Percentiles rank a stretch among this genome's conserved stretches.
Evolutionary conservation across 2,113 vertebrate species (phyloP).

Genomic region (Semnornis frantzii): DNA sequence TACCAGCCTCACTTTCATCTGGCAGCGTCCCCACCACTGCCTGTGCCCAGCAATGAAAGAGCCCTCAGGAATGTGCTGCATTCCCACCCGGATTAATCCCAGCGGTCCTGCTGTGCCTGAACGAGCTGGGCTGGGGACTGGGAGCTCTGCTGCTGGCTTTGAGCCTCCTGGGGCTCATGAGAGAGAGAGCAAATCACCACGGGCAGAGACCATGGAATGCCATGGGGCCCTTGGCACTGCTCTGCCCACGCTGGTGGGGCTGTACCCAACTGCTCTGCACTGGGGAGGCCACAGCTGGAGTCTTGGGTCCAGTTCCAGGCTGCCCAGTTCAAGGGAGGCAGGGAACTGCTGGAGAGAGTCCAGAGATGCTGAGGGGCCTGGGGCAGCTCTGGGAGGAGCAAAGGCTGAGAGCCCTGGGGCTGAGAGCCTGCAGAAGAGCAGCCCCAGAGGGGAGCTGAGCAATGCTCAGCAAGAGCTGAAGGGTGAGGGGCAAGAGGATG

Average conservation of each 20-base stretch:
- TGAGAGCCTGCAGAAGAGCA: no score
- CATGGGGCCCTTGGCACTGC: not conserved
- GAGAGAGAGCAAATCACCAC: slow-evolving; percentile 60
- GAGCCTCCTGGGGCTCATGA: slow-evolving; percentile 51
- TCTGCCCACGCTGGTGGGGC: not conserved
- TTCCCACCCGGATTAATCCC: slow-evolving; percentile 72
- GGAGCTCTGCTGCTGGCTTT: slow-evolving; percentile 54
- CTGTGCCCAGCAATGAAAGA: slow-evolving; percentile 61
- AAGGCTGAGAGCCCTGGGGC: no score
- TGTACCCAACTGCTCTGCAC: not conserved
- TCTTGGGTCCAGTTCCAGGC: no score
- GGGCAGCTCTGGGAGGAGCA: no score
- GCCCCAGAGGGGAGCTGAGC: no score
- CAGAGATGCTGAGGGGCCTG: no score
- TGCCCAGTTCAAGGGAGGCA: no score
- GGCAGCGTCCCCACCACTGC: slow-evolving; percentile 66
- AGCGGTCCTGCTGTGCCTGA: slow-evolving; percentile 66
- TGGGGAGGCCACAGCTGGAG: no score
- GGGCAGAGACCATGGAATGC: not conserved
- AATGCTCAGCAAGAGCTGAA: no score
- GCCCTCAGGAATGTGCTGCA: slow-evolving; percentile 74
- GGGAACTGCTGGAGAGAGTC: no score
- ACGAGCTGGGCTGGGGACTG: slow-evolving; percentile 48
- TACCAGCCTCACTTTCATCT: slow-evolving; percentile 57
- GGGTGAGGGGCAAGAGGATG: no score